Evolutionary conservation across 2,113 vertebrate species (phyloP), one percentile per base, ranked within the genome.

Genomic region (Bufo bufo): DNA sequence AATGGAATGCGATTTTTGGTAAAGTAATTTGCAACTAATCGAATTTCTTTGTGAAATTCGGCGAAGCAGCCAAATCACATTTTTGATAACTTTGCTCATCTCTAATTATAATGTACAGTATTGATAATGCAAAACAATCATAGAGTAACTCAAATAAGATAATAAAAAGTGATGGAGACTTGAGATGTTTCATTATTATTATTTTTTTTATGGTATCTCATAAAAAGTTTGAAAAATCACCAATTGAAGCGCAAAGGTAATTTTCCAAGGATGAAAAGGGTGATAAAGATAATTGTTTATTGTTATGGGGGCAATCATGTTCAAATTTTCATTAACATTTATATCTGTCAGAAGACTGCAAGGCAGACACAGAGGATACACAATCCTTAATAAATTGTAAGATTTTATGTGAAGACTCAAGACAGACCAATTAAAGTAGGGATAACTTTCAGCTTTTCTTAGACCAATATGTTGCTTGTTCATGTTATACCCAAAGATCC

Each of bases 241-340:
- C 13, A 74, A 45, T 45, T 49, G 71, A 74, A 69, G 47, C 71
- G 47, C 71, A 19, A 74, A 74, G 71, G 43, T 74, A 74, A 74
- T 74, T 74, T 74, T 74, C 43, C 43, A 74, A 74, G 71, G 14
- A 74, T 74, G 45, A 74, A 74, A 74, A 47, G 43, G 71, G 71
- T 74, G 71, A 74, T 74, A 74, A 74, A 74, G 71, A 74, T 74
- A 74, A 74, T 74, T 74, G 71, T 74, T 74, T 74, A 74, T 74
- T 74, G 71, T 74, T 74, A 47, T 49, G 71, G 71, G 71, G 71
- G 49, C 43, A 74, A 47, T 47, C 33, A 74, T 74, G 17, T 47
- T 74, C 43, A 74, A 45, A 49, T 49, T 47, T 74, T 74, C 71
- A 74, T 74, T 74, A 74, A 47, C 71, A 74, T 74, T 74, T 74